Conservation (phyloP, 2,113 vertebrate species). For the Gopherus evgoodei region DNA sequence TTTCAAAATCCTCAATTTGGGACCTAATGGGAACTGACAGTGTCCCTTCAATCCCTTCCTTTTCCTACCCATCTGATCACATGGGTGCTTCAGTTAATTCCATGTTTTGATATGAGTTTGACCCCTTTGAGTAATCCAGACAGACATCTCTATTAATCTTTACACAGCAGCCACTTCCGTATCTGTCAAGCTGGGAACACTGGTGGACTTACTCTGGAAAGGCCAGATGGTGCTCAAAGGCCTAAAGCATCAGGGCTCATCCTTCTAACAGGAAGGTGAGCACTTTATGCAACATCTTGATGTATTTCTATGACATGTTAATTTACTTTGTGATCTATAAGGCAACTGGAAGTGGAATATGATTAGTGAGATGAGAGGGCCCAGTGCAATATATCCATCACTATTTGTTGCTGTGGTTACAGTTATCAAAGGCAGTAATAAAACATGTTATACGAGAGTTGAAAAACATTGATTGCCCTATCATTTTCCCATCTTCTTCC, state of each 20-base stretch:
- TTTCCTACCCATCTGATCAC: background rate
- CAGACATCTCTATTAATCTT: background rate
- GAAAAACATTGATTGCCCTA: background rate
- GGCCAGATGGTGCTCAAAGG: background rate
- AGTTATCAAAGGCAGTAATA: constrained; percentile 12
- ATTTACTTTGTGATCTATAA: constrained; percentile 38
- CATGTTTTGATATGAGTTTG: background rate
- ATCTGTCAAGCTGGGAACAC: background rate
- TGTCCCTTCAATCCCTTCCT: background rate
- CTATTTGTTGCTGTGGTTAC: constrained; percentile 51
- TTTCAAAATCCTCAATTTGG: background rate
- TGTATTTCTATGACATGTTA: background rate
- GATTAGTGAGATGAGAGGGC: constrained; percentile 40
- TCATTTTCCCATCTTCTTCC: background rate
- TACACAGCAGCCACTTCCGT: background rate
- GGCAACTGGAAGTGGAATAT: constrained; percentile 25
- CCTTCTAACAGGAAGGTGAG: background rate
- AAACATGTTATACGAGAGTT: background rate
- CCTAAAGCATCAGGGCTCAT: background rate
- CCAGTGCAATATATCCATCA: background rate
- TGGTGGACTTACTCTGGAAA: background rate
- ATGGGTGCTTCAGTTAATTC: background rate
- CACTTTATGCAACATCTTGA: background rate
- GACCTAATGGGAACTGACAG: background rate
- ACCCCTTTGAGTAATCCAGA: background rate